Evolutionary conservation across 2,797 vertebrate species (phyloP), one percentile per base, ranked within the genome.

Genomic region (Anisognathus igniventris): DNA sequence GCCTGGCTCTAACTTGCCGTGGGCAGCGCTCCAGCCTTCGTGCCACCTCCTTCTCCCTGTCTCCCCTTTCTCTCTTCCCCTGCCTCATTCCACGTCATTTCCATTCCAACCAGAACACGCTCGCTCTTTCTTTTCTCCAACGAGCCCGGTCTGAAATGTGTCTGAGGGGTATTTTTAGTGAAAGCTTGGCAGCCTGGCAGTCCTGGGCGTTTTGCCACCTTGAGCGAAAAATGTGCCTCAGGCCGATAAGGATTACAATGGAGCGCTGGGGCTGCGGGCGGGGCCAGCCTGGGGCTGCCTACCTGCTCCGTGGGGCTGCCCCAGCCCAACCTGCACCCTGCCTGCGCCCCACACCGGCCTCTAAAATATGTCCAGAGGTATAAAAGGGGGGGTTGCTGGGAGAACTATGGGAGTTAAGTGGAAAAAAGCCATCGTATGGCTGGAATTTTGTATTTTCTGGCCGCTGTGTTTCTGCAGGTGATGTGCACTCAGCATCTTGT

Each of bases 141-240:
- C 58, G 79, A 88, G 33, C 48, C 27, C 45, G 7, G n/a, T 42
- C 81, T 83, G 70, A 80, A 95, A 75, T 27, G 75, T 75, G 61
- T 80, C 85, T 74, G 72, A 56, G 62, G 0, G 9, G 89, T 92
- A 95, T 95, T 96, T 96, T 97, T 93, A 97, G 96, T 12, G 66
- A 48, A 47, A 74, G 50, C 66, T 93, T 96, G 94, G 95, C 87
- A 94, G 91, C 91, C 72, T 86, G 92, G 96, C 82, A 35, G 70
- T 35, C 65, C 88, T 75, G 96, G 97, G 96, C 96, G 0, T 88
- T 80, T 80, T 97, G 97, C 96, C 97, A 97, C 93, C 68, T 85
- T 45, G 31, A 93, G 44, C 4, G 2, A 94, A 91, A 91, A 91
- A 94, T 88, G 74, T 94, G 88, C 62, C 35, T 78, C 3, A 22